Evolutionary conservation across 2,113 vertebrate genomes (phyloP), one percentile per base, ranked within the genome.

Genomic region (Cettia cetti): DNA sequence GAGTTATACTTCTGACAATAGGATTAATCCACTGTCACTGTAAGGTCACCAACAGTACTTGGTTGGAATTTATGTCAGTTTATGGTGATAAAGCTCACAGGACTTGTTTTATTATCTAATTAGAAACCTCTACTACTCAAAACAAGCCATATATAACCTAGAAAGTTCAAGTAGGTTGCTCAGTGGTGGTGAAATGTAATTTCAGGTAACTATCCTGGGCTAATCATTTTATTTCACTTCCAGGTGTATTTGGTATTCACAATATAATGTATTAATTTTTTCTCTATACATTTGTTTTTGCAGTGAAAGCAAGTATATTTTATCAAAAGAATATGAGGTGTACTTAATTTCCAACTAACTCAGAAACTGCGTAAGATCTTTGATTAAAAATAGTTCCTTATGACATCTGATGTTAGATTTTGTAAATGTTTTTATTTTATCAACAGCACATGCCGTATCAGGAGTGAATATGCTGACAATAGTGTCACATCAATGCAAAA

Each of bases 381-480:
- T 93, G 82, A 95, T 94, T 94, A 95, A 95, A 95, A 91, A 91
- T 40, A 97, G 71, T 88, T 91, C 59, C 64, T 94, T 83, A 68
- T 91, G 93, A 84, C 87, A 96, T 95, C 64, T 94, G 72, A 96
- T 90, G 82, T 89, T 93, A 85, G 69, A 60, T 49, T 96, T 87
- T 64, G 92, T 94, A 97, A 97, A 95, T 95, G 81, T 95, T 97
- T 95, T 92, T 89, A 97, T 97, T 97, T 96, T 95, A 95, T 94
- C 95, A 97, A 91, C 71, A 92, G 80, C n/a, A 80, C 92, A 94
- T 97, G 90, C 90, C 66, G 2, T 82, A 79, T 91, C 54, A 87
- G 86, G 96, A 81, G 66, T 75, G 94, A 93, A 96, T 92, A 63
- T 57, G 82, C 89, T 96, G 96, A 97, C 97, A 97, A 91, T 96